Evolutionary conservation across 2,888 invertebrate species (phyloP), one percentile per base, ranked within the genome.

Genomic region (Plebejus anna): DNA sequence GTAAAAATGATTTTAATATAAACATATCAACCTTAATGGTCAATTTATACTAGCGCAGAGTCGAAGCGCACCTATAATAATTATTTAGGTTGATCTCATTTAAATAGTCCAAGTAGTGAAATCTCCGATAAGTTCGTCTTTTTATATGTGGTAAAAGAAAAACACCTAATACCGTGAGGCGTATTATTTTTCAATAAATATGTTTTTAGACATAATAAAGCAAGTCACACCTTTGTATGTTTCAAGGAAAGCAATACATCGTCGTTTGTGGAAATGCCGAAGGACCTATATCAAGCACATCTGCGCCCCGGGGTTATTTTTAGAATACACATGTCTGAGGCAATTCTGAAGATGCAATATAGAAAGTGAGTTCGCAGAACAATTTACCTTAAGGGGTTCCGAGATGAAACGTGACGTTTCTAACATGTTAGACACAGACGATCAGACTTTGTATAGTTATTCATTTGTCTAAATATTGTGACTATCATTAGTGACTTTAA

Each of bases 281-380:
- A 93, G 77, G 93, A 94, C 55, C 76, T 94, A 75, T 94, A 94
- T 81, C 93, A 94, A 77, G 92, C 93, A 0, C 93, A 94, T 61
- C 78, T 92, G 61, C 80, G 92, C 38, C 92, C 93, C 0, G 93
- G 93, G 0, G 92, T 93, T 75, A 92, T 93, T 76, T 94, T 93
- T 81, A 84, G 93, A n/a, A 90, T 93, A 0, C 93, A 93, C 78
- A 90, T 93, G 92, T 89, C 93, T 0, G 93, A 93, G 77, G 93
- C 93, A 1, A 86, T 93, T 5, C 84, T 93, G 28, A 94, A 94
- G 80, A 94, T 94, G 93, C 93, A 94, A 81, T 94, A 94, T 61
- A 81, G 93, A 51, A 92, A 90, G 93, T 94, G 82, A 81, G 88
- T 81, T 55, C 13, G 55, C 16, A 55, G 4, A 55, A 55, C 16